Conservation (phyloP, 2,888 invertebrate species). For the Cerceris rybyensis region DNA sequence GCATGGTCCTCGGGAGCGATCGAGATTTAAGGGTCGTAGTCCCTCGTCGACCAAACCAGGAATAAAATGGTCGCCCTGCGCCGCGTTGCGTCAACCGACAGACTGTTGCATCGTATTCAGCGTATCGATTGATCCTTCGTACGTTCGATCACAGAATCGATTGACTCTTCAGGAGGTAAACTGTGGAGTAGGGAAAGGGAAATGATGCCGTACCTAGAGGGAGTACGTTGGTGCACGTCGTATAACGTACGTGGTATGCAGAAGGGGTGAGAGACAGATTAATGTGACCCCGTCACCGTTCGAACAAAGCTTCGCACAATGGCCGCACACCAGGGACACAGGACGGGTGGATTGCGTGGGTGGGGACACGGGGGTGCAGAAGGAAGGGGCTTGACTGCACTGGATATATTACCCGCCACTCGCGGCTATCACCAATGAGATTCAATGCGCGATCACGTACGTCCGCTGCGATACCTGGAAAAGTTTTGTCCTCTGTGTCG, state of each 20-base stretch:
- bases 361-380: conserved; percentile 50
- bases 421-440: conserved; percentile 77
- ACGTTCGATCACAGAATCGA: conserved; percentile 53
- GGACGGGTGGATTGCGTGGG: conserved; percentile 68
- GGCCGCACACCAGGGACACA: conserved; percentile 75
- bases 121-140: conserved; percentile 52
- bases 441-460: conserved; percentile 76
- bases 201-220: conserved; percentile 58
- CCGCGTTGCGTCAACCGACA: background rate
- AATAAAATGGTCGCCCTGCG: conserved; percentile 15
- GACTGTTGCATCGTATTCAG: background rate
- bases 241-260: conserved; percentile 69
- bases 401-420: conserved; percentile 78
- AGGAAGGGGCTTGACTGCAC: conserved; percentile 72
- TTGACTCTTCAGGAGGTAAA: conserved; percentile 49
- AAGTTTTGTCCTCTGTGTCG: conserved; percentile 62
- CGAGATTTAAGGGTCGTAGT: conserved; percentile 55
- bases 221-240: conserved; percentile 62
- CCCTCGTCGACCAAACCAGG: conserved; percentile 7
- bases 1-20: conserved; percentile 43
- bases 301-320: conserved; percentile 80
- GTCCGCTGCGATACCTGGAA: conserved; percentile 63
- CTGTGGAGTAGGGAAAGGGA: conserved; percentile 21
- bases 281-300: conserved; percentile 80
- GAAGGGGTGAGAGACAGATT: conserved; percentile 79